Conservation (phyloP, 1,140 invertebrate species). For the Diachasma alloeum region DNA sequence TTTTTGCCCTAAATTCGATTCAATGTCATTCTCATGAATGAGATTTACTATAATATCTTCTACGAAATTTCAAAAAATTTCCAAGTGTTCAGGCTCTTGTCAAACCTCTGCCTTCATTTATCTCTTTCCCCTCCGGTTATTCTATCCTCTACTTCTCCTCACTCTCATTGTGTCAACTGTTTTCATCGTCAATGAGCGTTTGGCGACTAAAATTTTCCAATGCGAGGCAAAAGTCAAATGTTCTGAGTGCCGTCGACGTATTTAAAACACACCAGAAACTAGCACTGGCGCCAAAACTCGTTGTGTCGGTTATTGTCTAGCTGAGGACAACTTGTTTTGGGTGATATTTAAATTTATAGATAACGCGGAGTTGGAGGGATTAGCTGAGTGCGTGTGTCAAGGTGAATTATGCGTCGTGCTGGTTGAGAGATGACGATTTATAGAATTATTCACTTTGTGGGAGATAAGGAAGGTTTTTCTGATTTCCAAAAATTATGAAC, state of each 20-base stretch:
- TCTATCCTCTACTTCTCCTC: neutral
- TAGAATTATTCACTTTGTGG: too few relatives aligned
- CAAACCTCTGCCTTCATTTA: neutral
- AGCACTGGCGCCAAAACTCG: neutral
- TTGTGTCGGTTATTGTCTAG: neutral
- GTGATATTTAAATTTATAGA: too few relatives aligned
- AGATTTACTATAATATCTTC: too few relatives aligned
- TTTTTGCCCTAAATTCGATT: too few relatives aligned
- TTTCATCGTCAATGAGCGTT: neutral
- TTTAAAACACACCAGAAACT: neutral
- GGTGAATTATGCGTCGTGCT: too few relatives aligned
- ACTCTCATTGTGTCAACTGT: neutral
- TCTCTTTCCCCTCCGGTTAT: neutral
- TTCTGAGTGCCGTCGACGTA: neutral
- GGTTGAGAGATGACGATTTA: too few relatives aligned
- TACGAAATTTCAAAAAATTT: too few relatives aligned
- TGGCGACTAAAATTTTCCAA: neutral
- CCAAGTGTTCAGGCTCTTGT: conserved; percentile 21
- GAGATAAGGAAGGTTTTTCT: too few relatives aligned
- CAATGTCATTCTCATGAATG: too few relatives aligned
- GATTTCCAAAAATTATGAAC: neutral
- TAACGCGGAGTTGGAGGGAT: too few relatives aligned
- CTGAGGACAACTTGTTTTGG: neutral
- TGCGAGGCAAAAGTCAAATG: neutral
- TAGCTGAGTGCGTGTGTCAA: too few relatives aligned